Percentiles rank a stretch among this genome's conserved stretches.
These are phyloP conservation scores for Drosophila picticornis DNA, from an alignment of 2,888 invertebrate genomes.

Conservation along the genomic window DNA sequence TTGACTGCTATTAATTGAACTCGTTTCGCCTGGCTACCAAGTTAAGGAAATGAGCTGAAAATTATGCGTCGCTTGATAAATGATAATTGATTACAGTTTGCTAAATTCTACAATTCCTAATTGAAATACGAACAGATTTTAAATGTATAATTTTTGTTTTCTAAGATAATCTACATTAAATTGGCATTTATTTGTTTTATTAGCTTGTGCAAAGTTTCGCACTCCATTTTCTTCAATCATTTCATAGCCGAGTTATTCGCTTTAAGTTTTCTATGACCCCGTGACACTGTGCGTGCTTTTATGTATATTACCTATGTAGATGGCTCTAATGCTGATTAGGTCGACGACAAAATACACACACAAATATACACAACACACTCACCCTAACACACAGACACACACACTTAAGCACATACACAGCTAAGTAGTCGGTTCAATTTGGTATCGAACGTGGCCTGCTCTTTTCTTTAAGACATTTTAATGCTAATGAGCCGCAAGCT, in stretches of 20 bases:
- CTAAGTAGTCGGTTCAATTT: conserved; percentile 78
- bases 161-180: not conserved
- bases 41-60: conserved; percentile 36
- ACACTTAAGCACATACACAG: conserved; percentile 14
- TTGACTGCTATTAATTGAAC: conserved; percentile 57
- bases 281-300: conserved; percentile 72
- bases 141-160: conserved; percentile 1
- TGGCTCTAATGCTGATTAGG: conserved; percentile 79
- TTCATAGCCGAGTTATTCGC: not conserved
- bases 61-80: conserved; percentile 44
- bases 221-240: not conserved
- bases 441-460: conserved; percentile 77
- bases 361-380: conserved; percentile 9
- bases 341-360: conserved; percentile 51
- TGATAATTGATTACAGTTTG: conserved; percentile 53
- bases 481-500: conserved; percentile 80
- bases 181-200: not conserved
- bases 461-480: conserved; percentile 81
- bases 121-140: conserved; percentile 32
- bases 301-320: conserved; percentile 76
- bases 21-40: conserved; percentile 50
- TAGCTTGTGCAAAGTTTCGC: conserved; percentile 1
- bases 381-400: conserved; percentile 1
- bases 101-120: conserved; percentile 10
- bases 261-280: conserved; percentile 13